Percentiles rank a stretch among this genome's conserved stretches.
Evolutionary conservation across 2,797 vertebrate species (phyloP).

Genomic region (Hydrophis major): DNA sequence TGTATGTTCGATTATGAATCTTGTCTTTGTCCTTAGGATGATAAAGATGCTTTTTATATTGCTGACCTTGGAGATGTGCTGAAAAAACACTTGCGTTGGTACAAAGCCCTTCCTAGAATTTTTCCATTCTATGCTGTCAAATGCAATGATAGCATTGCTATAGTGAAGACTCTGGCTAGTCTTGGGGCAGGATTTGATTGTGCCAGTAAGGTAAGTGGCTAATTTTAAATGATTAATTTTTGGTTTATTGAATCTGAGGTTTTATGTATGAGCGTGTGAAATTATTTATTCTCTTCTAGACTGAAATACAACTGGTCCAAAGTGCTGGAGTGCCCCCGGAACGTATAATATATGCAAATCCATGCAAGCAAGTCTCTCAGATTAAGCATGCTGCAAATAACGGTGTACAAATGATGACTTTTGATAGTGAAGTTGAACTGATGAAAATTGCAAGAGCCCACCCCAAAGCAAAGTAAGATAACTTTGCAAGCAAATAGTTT

Average conservation of each 20-base stretch:
- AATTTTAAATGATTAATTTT: fast-evolving
- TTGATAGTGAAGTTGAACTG: constrained; percentile 94
- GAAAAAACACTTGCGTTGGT: constrained; percentile 93
- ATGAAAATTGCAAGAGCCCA: constrained; percentile 93
- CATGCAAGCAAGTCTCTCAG: constrained; percentile 97
- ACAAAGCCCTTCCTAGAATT: constrained; percentile 84
- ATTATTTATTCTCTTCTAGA: constrained; percentile 69
- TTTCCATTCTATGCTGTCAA: constrained; percentile 95
- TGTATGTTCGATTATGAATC: constrained; percentile 5
- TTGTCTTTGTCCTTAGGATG: constrained; percentile 77
- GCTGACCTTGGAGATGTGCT: constrained; percentile 93
- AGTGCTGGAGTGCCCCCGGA: constrained; percentile 87
- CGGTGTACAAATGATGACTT: constrained; percentile 98
- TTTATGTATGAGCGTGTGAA: not conserved
- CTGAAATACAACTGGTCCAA: constrained; percentile 92
- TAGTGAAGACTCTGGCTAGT: constrained; percentile 85
- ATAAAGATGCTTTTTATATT: constrained; percentile 95
- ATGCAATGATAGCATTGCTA: constrained; percentile 88
- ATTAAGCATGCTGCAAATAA: constrained; percentile 93
- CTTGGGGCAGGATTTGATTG: constrained; percentile 95
- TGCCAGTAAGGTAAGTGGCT: constrained; percentile 88
- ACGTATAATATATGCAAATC: constrained; percentile 97
- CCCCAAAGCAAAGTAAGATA: constrained; percentile 90
- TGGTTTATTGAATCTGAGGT: not conserved
- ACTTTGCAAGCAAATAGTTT: not conserved